phyloP scores from a whole-genome alignment of 1,140 invertebrate genomes.

The Homarus americanus region DNA sequence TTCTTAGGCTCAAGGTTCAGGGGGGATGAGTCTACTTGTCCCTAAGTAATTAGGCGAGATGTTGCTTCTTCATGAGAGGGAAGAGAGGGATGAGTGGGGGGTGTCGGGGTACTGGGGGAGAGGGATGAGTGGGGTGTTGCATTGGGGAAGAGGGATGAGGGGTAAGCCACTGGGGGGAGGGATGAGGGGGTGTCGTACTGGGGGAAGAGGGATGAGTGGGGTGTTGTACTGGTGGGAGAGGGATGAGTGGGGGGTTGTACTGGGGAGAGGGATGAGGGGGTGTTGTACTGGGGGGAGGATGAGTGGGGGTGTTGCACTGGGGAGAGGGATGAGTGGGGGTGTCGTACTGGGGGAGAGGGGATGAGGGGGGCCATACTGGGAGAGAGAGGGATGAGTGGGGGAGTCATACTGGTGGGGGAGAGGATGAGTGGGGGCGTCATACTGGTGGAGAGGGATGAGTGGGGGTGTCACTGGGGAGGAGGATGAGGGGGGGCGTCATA shows the following conservation, averaged over 20 bases:
- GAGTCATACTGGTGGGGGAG: too few species aligned
- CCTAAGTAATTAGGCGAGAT: conserved; percentile 11
- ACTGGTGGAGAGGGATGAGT: neutral
- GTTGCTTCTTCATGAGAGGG: conserved; percentile 17
- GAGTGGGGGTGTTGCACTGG: neutral
- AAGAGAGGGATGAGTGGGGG: neutral
- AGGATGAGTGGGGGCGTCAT: too few species aligned
- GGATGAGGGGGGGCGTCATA: too few species aligned
- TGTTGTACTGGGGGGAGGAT: neutral
- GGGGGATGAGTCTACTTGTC: conserved; percentile 40
- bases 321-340: neutral
- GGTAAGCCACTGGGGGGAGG: too few species aligned
- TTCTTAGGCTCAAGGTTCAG: conserved; percentile 47
- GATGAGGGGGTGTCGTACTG: too few species aligned
- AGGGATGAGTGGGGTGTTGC: neutral
- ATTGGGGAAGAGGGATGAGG: neutral
- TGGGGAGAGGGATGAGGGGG: neutral
- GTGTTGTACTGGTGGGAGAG: too few species aligned
- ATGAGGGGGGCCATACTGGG: too few species aligned
- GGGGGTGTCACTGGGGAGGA: too few species aligned
- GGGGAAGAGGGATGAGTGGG: too few species aligned
- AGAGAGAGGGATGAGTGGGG: too few species aligned
- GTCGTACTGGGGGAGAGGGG: neutral
- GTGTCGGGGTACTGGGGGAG: neutral
- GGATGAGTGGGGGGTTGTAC: neutral